Evolutionary conservation across 2,113 vertebrate species (phyloP), one percentile per base, ranked within the genome.

Genomic region (Cyphomyrus plagiostoma): DNA sequence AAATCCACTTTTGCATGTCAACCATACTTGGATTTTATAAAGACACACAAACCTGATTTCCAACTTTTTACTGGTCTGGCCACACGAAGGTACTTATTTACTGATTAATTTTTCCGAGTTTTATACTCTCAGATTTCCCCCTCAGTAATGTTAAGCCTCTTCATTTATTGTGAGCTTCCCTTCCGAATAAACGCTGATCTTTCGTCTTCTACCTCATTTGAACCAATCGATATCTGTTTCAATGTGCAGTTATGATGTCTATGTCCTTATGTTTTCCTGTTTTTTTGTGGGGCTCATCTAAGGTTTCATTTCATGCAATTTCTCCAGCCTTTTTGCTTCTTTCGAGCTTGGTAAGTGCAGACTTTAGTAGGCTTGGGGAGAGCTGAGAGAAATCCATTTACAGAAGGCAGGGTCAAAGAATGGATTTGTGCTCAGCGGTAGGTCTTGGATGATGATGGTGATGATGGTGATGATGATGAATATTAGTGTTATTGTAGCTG

Each of bases 311-410:
- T 50, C 70, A 88, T 87, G 90, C 88, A 6, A 19, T 80, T 80
- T 80, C 35, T 80, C 35, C 19, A 80, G 19, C 89, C 89, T 23
- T 92, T 94, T 93, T 90, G 92, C 89, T 88, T 87, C 50, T 52
- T 77, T 90, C 80, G 92, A 89, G 90, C 92, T 52, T 19, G 49
- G 45, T 49, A 5, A 48, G 17, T 45, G 19, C 21, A n/a, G 42
- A 6, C 10, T 26, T 86, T n/a, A 46, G 48, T 86, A n/a, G 83
- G 8, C 1, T 23, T 6, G 49, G 23, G 50, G n/a, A 26, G 9
- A n/a, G 83, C 48, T n/a, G n/a, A 15, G 21, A 23, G 83, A 11
- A 19, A 49, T 26, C 11, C 1, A 3, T 85, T 85, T 48, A 13
- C 46, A 50, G 83, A 19, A 23, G 21, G 21, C 70, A 23, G 48